Conservation (phyloP, 1,140 invertebrate species). For the Neocloeon triangulifer region DNA sequence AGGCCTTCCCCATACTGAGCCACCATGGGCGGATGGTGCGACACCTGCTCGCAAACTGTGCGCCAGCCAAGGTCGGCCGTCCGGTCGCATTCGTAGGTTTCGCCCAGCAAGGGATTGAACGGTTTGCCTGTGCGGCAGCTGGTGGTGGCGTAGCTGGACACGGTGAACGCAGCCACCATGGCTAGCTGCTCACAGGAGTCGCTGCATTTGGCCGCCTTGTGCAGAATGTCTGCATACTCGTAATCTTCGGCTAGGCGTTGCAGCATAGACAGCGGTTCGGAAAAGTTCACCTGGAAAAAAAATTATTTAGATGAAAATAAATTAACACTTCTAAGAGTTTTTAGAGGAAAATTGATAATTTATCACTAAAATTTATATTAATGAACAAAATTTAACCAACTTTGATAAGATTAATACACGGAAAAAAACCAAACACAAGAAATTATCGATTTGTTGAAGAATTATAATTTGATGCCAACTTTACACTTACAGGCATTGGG, state of each 20-base stretch:
- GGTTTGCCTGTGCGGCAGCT: slow-evolving; percentile 49
- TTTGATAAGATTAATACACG: too few relatives aligned
- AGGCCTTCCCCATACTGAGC: slow-evolving; percentile 76
- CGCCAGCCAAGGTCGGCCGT: slow-evolving; percentile 92
- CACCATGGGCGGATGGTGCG: slow-evolving; percentile 93
- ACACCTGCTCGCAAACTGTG: slow-evolving; percentile 78
- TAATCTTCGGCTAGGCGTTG: slow-evolving; percentile 95
- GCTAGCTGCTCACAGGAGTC: slow-evolving; percentile 83
- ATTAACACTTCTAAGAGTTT: too few relatives aligned
- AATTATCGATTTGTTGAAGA: too few relatives aligned
- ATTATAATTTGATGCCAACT: too few relatives aligned
- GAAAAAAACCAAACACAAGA: too few relatives aligned
- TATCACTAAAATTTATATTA: too few relatives aligned
- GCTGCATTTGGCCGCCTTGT: slow-evolving; percentile 42
- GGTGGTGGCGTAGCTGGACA: slow-evolving; percentile 89
- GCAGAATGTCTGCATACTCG: slow-evolving; percentile 85
- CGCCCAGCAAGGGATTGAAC: slow-evolving; percentile 73
- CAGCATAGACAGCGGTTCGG: slow-evolving; percentile 94
- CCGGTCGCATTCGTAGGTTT: slow-evolving; percentile 94
- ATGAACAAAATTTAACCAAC: background rate
- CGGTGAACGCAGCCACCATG: slow-evolving; percentile 87
- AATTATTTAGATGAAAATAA: too few relatives aligned
- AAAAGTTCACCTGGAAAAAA: slow-evolving; percentile 79
- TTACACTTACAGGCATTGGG: slow-evolving; percentile 75
- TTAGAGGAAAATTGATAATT: too few relatives aligned